These are phyloP conservation scores for Drosophila macrothrix DNA, from an alignment of 2,888 invertebrate species.

Conservation along the genomic window DNA sequence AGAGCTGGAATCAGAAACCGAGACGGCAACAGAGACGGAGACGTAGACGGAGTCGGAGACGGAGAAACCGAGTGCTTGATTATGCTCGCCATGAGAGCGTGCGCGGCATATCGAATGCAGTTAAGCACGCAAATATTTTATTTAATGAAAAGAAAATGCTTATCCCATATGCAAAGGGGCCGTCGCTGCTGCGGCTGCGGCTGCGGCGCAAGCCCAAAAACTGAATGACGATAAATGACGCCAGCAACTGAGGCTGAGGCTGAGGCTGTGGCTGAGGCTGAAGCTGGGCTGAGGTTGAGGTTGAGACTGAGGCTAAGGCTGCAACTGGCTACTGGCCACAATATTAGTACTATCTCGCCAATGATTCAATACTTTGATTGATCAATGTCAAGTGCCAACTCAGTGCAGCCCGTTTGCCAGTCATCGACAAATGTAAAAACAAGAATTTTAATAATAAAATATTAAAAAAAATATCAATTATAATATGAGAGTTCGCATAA, in stretches of 20 bases:
- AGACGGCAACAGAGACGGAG: slow-evolving; percentile 9
- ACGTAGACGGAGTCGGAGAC: slow-evolving; percentile 4
- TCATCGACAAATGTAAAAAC: slow-evolving; percentile 4
- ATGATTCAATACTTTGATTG: slow-evolving; percentile 23
- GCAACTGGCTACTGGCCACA: slow-evolving; percentile 24
- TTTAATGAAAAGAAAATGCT: slow-evolving; percentile 77
- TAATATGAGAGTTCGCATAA: slow-evolving; percentile 52
- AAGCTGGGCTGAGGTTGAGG: slow-evolving; percentile 1
- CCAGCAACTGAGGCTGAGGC: slow-evolving; percentile 33
- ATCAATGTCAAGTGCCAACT: slow-evolving; percentile 41
- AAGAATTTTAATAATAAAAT: slow-evolving; percentile 15
- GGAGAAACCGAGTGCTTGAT: slow-evolving; percentile 49
- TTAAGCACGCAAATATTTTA: slow-evolving; percentile 71
- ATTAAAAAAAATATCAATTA: slow-evolving; percentile 25
- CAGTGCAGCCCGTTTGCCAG: slow-evolving; percentile 13
- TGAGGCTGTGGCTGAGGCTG: background rate
- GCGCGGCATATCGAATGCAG: slow-evolving; percentile 65
- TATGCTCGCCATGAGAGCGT: slow-evolving; percentile 69
- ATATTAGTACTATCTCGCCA: slow-evolving; percentile 3
- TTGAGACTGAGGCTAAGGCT: slow-evolving; percentile 10
- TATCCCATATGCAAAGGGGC: slow-evolving; percentile 54
- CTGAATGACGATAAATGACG: slow-evolving; percentile 58
- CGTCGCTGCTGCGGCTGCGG: slow-evolving; percentile 14
- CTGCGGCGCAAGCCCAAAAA: slow-evolving; percentile 49
- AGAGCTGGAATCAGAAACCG: slow-evolving; percentile 18